A percentile compares a stretch with the other conserved stretches of the same genome.
These are phyloP conservation scores for Eretmochelys imbricata DNA, from an alignment of 2,113 vertebrate genomes.

Conservation along the genomic window DNA sequence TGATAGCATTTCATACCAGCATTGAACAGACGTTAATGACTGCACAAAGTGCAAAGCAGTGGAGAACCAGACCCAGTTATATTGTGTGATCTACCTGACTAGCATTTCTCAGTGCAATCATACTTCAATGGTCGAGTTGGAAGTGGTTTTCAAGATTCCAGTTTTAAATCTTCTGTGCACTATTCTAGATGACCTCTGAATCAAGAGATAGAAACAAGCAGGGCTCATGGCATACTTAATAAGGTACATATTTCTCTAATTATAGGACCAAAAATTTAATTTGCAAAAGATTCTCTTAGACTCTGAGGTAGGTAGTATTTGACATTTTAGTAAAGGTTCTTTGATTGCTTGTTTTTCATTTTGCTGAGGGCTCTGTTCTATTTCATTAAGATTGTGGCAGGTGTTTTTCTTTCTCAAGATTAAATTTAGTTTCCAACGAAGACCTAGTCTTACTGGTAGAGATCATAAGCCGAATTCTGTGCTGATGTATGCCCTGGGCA, in stretches of 20 bases:
- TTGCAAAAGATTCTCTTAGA: background rate
- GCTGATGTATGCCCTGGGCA: background rate
- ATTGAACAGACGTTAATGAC: fast-evolving
- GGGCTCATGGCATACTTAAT: background rate
- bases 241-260: background rate
- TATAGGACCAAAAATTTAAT: background rate
- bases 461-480: background rate
- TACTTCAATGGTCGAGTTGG: background rate
- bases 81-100: background rate
- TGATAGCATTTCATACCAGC: background rate
- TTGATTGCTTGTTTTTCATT: background rate
- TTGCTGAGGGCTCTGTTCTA: background rate
- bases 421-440: background rate
- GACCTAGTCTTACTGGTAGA: background rate
- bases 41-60: background rate
- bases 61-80: background rate
- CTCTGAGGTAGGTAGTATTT: background rate
- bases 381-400: background rate
- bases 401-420: background rate
- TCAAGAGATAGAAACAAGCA: background rate
- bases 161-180: background rate
- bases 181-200: background rate
- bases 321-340: background rate
- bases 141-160: background rate
- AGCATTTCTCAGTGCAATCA: background rate